phyloP scores from a whole-genome alignment of 1,140 invertebrate genomes.

The Spodoptera litura region DNA sequence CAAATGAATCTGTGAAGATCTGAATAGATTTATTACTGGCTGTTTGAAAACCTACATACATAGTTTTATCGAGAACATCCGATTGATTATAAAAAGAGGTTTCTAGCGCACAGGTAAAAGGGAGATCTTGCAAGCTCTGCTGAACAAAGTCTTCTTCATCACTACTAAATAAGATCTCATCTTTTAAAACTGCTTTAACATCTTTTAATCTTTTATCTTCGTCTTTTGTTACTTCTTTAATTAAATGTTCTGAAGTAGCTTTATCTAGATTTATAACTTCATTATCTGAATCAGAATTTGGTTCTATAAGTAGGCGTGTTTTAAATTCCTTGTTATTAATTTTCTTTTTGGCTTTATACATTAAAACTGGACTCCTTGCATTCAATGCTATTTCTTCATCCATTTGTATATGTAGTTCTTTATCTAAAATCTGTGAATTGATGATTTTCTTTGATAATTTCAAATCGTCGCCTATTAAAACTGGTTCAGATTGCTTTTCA shows the following conservation, averaged over 20 bases:
- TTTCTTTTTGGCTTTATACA: constrained; percentile 18
- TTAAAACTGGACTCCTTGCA: constrained; percentile 38
- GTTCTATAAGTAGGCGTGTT: constrained; percentile 1
- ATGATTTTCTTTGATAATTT: constrained; percentile 67
- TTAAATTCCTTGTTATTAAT: constrained; percentile 3
- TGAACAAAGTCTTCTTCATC: constrained; percentile 71
- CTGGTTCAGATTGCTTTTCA: constrained; percentile 68
- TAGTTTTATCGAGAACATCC: constrained; percentile 68
- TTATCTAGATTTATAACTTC: constrained; percentile 24
- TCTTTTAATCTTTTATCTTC: constrained; percentile 17
- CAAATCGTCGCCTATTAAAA: constrained; percentile 63
- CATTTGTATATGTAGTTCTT: constrained; percentile 55
- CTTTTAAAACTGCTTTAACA: constrained; percentile 41
- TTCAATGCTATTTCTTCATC: background rate
- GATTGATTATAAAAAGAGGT: constrained; percentile 66
- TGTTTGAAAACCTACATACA: constrained; percentile 82
- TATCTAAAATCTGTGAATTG: constrained; percentile 70
- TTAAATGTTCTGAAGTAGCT: constrained; percentile 5
- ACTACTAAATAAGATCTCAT: constrained; percentile 76
- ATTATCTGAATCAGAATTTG: background rate
- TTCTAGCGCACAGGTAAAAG: constrained; percentile 74
- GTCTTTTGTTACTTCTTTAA: background rate
- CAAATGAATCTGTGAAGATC: constrained; percentile 69
- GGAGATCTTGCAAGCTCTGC: constrained; percentile 60
- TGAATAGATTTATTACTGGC: constrained; percentile 79